phyloP scores from a whole-genome alignment of 2,888 invertebrate species.

The Ichneumoninae sp. region DNA sequence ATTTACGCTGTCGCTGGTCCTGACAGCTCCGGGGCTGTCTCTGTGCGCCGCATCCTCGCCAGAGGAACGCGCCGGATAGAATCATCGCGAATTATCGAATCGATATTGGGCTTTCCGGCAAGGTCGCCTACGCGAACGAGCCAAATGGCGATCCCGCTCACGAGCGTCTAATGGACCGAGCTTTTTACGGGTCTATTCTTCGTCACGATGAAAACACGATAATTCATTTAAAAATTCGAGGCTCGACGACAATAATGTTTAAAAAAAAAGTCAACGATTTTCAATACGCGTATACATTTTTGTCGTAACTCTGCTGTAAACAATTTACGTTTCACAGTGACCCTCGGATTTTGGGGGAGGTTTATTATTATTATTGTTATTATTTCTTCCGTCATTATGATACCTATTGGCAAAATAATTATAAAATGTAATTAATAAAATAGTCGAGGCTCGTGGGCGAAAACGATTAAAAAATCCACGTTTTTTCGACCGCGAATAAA shows the following conservation, averaged over 20 bases:
- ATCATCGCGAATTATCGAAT: constrained; percentile 34
- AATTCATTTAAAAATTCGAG: neutral
- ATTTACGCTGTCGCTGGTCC: constrained; percentile 2
- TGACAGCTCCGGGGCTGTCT: neutral
- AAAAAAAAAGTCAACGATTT: neutral
- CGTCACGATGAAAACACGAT: neutral
- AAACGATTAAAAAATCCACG: neutral
- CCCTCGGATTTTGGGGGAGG: constrained; percentile 25
- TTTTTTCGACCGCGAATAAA: neutral
- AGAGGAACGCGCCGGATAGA: neutral
- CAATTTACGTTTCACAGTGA: neutral
- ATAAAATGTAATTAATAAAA: no score
- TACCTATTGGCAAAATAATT: neutral
- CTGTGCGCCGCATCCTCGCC: neutral
- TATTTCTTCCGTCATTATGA: constrained; percentile 23
- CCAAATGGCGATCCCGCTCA: neutral
- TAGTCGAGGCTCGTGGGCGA: neutral
- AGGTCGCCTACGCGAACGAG: constrained; percentile 14
- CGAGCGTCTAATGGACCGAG: constrained; percentile 12
- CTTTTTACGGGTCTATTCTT: neutral
- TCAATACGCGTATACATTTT: neutral
- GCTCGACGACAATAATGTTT: neutral
- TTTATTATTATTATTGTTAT: constrained; percentile 25
- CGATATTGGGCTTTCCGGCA: constrained; percentile 34
- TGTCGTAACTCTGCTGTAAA: neutral